Conservation (phyloP, 2,888 invertebrate species). For the Tachina grossa region DNA sequence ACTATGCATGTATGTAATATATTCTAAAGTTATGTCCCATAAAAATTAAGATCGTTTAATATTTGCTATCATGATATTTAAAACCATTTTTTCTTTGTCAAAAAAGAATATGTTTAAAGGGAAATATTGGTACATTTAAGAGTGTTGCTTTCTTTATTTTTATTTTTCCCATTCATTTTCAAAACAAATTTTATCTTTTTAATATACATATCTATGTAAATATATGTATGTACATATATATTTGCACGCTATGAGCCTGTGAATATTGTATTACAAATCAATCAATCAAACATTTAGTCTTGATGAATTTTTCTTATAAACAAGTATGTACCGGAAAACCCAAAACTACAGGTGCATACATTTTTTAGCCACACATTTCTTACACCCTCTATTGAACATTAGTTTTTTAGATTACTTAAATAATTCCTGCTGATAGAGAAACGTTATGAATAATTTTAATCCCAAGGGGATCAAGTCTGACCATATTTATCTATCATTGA, state of each 20-base stretch:
- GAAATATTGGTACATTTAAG: no score
- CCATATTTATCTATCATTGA: neutral
- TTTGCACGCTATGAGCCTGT: neutral
- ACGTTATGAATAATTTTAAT: slow-evolving; percentile 15
- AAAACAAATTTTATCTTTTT: neutral
- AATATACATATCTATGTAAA: neutral
- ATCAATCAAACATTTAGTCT: slow-evolving; percentile 42
- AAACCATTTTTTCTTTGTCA: no score
- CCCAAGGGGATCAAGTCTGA: slow-evolving; percentile 48
- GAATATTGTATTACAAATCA: slow-evolving; percentile 37
- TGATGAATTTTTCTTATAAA: slow-evolving; percentile 8
- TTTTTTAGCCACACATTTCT: neutral
- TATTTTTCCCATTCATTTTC: neutral
- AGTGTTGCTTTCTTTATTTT: neutral
- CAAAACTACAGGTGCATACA: slow-evolving; percentile 8
- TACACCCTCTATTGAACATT: slow-evolving; percentile 25
- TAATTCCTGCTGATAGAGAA: slow-evolving; percentile 16
- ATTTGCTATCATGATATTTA: no score
- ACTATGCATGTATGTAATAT: no score
- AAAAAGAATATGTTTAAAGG: no score
- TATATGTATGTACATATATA: neutral
- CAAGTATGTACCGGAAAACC: neutral
- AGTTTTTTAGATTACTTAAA: neutral
- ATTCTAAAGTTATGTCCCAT: no score
- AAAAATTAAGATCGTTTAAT: no score